Conservation (phyloP, 2,888 invertebrate species). For the Podabrus alpinus region DNA sequence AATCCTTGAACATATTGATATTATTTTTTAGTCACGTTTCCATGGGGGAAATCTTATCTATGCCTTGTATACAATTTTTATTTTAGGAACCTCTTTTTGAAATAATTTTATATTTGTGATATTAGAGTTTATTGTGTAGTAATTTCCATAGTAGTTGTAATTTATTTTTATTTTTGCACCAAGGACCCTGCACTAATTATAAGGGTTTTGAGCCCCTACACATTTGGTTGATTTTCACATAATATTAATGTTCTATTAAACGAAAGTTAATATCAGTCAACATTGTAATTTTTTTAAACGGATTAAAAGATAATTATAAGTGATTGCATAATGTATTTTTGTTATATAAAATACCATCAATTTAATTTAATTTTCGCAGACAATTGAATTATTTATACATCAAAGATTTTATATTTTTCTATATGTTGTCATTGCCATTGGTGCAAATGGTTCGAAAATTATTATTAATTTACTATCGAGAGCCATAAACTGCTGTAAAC, state of each 20-base stretch:
- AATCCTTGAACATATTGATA: not conserved
- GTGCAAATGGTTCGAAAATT: not conserved
- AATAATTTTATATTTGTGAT: not conserved
- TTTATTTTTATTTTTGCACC: not conserved
- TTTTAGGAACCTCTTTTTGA: not conserved
- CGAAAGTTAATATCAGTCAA: no score
- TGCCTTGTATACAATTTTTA: not conserved
- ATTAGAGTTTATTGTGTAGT: not conserved
- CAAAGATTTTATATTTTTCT: not conserved
- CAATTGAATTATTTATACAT: not conserved
- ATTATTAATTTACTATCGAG: not conserved
- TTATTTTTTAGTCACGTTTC: not conserved
- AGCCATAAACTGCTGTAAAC: not conserved
- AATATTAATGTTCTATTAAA: no score
- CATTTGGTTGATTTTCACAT: no score
- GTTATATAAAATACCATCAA: no score
- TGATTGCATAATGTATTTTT: no score
- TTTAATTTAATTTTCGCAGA: no score
- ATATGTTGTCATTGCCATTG: no score
- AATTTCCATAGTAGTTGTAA: not conserved
- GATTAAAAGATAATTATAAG: no score
- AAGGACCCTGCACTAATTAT: not conserved
- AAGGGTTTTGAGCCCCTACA: not conserved
- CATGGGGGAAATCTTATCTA: not conserved
- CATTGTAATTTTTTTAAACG: no score